Base-by-base conservation (phyloP, 2,797 vertebrate genomes). In the Ctenochaetus hawaiiensis region DNA sequence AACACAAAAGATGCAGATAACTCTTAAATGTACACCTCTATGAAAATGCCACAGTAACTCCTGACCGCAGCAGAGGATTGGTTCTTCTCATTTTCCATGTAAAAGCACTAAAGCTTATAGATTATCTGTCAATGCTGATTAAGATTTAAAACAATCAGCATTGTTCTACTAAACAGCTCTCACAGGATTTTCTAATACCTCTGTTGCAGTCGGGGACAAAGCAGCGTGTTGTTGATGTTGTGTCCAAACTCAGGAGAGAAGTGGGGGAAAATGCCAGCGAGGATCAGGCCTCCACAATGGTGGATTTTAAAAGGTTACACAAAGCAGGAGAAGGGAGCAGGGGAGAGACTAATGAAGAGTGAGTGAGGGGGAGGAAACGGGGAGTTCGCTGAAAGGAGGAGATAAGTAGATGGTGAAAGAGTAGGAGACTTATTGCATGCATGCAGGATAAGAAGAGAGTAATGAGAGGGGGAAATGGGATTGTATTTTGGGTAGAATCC, bases 251-350 rank as follows among this genome's bases (percentile, higher is more conserved):
- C 60, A 18, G 72, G 41, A 53, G 76, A 41, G 58, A 72, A 34
- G 66, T 73, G 52, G 34, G 57, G 67, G 82, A 84, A 87, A 92
- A 90, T 86, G 68, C 87, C 90, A 72, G 53, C 10, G 18, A 83
- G 87, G 85, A 87, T 90, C 72, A 86, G 75, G 75, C 56, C 49
- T 72, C 62, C 75, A 60, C 72, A 61, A 70, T 53, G 77, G 66
- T 73, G 86, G 85, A 63, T 81, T 89, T 87, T 39, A 63, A 34
- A 66, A 78, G 65, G 63, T 81, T 82, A 52, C 77, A 78, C 75
- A 76, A 76, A 72, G 71, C 39, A 44, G 72, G 60, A 43, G 68
- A 73, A 47, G 43, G 59, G 80, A 81, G 57, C 56, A 48, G 39
- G 67, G 1, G 23, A 72, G 45, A 48, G 76, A 34, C 69, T 74